Evolutionary conservation across 2,888 invertebrate species (phyloP), one percentile per base, ranked within the genome.

Genomic region (Cryptophagus acutangulus): DNA sequence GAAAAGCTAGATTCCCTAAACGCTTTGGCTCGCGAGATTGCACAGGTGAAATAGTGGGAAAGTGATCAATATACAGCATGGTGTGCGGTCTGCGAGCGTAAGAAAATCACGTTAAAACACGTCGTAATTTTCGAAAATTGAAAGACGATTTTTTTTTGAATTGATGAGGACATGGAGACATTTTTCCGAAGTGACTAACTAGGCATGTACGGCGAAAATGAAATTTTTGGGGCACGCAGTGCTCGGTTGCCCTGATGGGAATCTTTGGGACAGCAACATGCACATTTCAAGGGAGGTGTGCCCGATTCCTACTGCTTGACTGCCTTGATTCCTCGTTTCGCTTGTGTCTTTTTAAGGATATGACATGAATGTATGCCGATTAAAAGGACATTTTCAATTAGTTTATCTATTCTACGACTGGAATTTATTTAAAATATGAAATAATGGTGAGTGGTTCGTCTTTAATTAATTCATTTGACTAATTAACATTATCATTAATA

Each of bases 401-500:
- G 48, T 57, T 55, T 58, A 50, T 46, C 48, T 51, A 42, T 57
- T 56, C 55, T 49, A 46, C 55, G 51, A 53, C 51, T 56, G 57
- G 56, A 53, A 59, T 52, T 58, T 58, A 52, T 54, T 55, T 57
- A 54, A 58, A 58, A 56, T 60, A 62, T 62, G 62, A 62, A 59
- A 62, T 61, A 62, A 62, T 62, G 62, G 62, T 62, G 48, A 62
- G 62, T 58, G 28, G n/a, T n/a, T n/a, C n/a, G n/a, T n/a, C n/a
- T n/a, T n/a, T n/a, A n/a, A n/a, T n/a, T 39, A n/a, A 38, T 18
- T 17, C 14, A 40, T 30, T 13, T 20, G 24, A 8, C 9, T 33
- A 37, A 29, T 37, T 37, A 24, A 38, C 28, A 28, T 12, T 38
- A n/a, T 29, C 33, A 34, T 28, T 33, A 38, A 33, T 25, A 10